A percentile compares a stretch with the other conserved stretches of the same genome.
phyloP scores from a whole-genome alignment of 2,797 vertebrate species.

The Brotula barbata region DNA sequence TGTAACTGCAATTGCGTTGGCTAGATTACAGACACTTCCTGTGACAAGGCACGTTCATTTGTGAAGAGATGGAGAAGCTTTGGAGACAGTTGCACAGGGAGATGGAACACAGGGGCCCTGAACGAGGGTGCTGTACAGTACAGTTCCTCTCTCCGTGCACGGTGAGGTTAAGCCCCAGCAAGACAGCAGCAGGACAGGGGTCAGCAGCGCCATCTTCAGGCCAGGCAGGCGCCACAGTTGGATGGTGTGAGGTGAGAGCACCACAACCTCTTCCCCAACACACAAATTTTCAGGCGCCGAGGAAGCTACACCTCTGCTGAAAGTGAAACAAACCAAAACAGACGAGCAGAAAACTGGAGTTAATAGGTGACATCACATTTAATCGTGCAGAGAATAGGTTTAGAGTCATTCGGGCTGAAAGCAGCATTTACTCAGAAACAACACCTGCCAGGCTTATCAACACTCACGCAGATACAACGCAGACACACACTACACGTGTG shows the following conservation, averaged over 20 bases:
- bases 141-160: slow-evolving; percentile 37
- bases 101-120: slow-evolving; percentile 27
- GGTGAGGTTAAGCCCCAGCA: slow-evolving; percentile 42
- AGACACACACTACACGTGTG: not conserved
- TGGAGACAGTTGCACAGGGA: slow-evolving; percentile 12
- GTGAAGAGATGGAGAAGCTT: slow-evolving; percentile 35
- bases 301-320: slow-evolving; percentile 54
- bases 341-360: slow-evolving; percentile 28
- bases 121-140: slow-evolving; percentile 22
- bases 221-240: slow-evolving; percentile 18
- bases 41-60: slow-evolving; percentile 72
- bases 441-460: not conserved
- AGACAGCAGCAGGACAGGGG: slow-evolving; percentile 36
- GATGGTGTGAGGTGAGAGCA: slow-evolving; percentile 30
- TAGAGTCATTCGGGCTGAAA: slow-evolving; percentile 15
- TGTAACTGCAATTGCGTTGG: slow-evolving; percentile 34
- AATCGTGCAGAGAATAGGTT: slow-evolving; percentile 6
- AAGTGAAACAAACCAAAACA: slow-evolving; percentile 53
- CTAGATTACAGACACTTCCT: slow-evolving; percentile 51
- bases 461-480: not conserved
- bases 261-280: slow-evolving; percentile 12
- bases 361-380: slow-evolving; percentile 30
- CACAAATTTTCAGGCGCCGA: slow-evolving; percentile 45
- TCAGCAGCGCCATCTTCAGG: slow-evolving; percentile 27
- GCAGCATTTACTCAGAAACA: not conserved